Evolutionary conservation across 2,888 invertebrate species (phyloP).

Genomic region (Hermaeophaga mercurialis): DNA sequence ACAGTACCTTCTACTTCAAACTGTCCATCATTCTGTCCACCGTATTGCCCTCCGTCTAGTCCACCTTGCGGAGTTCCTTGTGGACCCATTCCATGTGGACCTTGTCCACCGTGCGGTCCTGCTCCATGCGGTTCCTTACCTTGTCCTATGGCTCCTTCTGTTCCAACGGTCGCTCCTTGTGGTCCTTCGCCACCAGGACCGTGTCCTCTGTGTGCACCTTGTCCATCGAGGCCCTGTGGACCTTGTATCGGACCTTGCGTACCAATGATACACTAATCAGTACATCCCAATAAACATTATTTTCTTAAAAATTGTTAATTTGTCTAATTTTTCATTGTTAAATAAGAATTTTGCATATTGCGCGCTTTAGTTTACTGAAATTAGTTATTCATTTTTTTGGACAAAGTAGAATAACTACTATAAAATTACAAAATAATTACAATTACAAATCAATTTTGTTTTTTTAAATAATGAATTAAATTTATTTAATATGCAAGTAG

Average conservation of each 20-base stretch:
- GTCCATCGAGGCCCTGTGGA: slow-evolving; percentile 38
- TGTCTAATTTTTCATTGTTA: too few species aligned
- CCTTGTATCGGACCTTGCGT: background rate
- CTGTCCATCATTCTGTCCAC: slow-evolving; percentile 26
- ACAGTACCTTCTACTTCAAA: slow-evolving; percentile 20
- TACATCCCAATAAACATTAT: too few species aligned
- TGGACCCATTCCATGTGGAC: slow-evolving; percentile 23
- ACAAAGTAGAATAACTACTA: too few species aligned
- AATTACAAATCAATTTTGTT: too few species aligned
- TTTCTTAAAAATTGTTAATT: too few species aligned
- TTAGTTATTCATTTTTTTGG: too few species aligned
- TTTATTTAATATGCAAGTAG: too few species aligned
- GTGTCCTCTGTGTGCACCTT: slow-evolving; percentile 45
- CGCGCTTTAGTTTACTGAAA: too few species aligned
- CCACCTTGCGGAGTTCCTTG: slow-evolving; percentile 28
- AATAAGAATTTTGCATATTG: too few species aligned
- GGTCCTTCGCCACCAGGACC: slow-evolving; percentile 41
- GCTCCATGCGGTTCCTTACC: background rate
- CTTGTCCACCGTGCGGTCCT: slow-evolving; percentile 15
- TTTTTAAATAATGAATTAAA: too few species aligned
- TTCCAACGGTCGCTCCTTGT: background rate
- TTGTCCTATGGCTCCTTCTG: background rate
- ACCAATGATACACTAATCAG: background rate
- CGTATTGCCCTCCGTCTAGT: slow-evolving; percentile 29
- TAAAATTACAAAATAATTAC: too few species aligned